Conservation (phyloP, 2,797 vertebrate genomes). For the Takifugu ocellatus region DNA sequence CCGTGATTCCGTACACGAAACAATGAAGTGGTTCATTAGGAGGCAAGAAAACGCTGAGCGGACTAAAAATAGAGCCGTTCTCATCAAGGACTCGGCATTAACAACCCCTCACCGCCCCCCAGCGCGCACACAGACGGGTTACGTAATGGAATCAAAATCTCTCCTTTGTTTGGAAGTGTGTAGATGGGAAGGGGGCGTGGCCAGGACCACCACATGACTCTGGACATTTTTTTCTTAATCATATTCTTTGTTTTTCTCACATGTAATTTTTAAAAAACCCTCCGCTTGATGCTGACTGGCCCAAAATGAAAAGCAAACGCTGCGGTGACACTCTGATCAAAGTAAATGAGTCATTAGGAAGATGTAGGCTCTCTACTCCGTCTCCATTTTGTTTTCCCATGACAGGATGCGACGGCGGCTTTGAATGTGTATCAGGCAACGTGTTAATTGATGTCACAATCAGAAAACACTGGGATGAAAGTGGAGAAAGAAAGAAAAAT, state of each 20-base stretch:
- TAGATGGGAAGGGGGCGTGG: constrained; percentile 27
- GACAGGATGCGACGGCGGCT: constrained; percentile 54
- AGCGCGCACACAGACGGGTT: constrained; percentile 22
- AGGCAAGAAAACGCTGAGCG: constrained; percentile 26
- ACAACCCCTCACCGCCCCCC: constrained; percentile 23
- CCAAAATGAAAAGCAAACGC: constrained; percentile 45
- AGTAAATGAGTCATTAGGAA: constrained; percentile 67
- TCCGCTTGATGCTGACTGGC: constrained; percentile 50
- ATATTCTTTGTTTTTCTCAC: constrained; percentile 14
- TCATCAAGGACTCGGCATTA: constrained; percentile 49
- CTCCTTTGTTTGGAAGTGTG: constrained; percentile 28
- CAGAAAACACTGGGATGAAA: constrained; percentile 40
- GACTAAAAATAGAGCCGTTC: constrained; percentile 34
- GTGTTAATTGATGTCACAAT: constrained; percentile 66
- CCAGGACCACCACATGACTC: constrained; percentile 24
- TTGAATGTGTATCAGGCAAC: constrained; percentile 58
- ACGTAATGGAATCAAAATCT: constrained; percentile 37
- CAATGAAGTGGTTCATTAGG: constrained; percentile 39
- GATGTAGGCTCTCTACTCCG: constrained; percentile 52
- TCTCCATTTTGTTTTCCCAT: constrained; percentile 56
- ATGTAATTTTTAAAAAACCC: constrained; percentile 7
- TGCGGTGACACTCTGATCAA: constrained; percentile 69
- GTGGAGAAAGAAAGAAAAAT: constrained; percentile 26
- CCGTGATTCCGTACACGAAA: constrained; percentile 18
- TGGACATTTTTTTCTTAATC: constrained; percentile 19